Conservation (phyloP, 1,140 invertebrate species). For the Rhagoletis zephyria region DNA sequence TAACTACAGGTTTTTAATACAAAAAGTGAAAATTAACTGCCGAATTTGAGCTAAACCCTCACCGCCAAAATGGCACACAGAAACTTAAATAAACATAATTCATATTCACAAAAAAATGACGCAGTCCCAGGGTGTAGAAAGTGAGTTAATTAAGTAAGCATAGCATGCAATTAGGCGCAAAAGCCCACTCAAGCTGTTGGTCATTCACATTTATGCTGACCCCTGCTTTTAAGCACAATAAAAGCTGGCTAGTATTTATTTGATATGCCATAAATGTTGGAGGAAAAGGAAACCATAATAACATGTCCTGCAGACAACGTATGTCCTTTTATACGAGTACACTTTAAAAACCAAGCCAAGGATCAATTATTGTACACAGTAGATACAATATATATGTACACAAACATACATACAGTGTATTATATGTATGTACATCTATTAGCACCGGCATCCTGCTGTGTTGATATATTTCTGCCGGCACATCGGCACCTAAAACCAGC, state of each 20-base stretch:
- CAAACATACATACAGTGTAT: neutral
- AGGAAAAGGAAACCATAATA: neutral
- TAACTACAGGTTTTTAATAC: no score
- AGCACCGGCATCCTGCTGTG: neutral
- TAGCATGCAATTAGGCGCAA: conserved; percentile 22
- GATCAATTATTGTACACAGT: neutral
- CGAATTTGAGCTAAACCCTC: no score
- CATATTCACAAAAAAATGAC: neutral
- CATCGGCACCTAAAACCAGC: neutral
- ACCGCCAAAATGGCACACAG: neutral
- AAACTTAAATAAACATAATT: neutral
- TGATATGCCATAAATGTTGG: neutral
- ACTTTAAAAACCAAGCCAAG: no score
- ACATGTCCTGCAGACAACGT: neutral
- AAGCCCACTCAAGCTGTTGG: neutral
- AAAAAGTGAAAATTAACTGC: no score
- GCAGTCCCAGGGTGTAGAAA: neutral
- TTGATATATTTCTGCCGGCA: conserved; percentile 4
- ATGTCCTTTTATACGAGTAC: neutral
- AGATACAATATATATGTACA: neutral
- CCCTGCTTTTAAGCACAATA: neutral
- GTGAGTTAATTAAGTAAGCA: conserved; percentile 16
- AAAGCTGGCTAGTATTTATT: neutral
- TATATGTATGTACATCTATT: neutral
- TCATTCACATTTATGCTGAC: neutral